Base-by-base conservation (phyloP, 2,797 vertebrate species). In the Sciaenops ocellatus region DNA sequence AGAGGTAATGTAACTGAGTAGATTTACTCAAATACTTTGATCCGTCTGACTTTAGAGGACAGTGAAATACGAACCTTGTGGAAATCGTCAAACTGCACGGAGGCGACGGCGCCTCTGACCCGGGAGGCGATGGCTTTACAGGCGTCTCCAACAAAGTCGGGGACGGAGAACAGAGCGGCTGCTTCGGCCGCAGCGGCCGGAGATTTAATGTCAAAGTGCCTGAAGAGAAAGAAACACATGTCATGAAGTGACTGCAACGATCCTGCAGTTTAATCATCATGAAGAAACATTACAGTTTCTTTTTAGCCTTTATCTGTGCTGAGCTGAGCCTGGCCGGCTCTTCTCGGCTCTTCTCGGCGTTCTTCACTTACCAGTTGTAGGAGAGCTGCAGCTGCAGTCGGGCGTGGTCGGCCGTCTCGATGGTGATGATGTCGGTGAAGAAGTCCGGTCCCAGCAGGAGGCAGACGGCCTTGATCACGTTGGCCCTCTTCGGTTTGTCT, bases 31-130 rank as follows among this genome's bases (percentile, higher is more conserved):
- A 24, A 9, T 54, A 54, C 7, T 10, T 13, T 34, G 30, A 34
- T 34, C 2, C 30, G 7, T 34, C 30, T 34, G 30, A 34, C 30
- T 34, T 38, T 2, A 42, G 17, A 9, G 5, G 41, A 34, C 0
- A 0, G 1, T 10, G 3, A 9, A 1, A 54, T 0, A 18, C 54
- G 0, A 48, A 97, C 96, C 95, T 98, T 98, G 69, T 98, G 97
- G 93, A 98, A 98, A 86, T 98, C 97, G 0, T 98, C 97, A 0
- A 98, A 98, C 90, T 96, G 96, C 86, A 98, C 97, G 0, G 96
- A 96, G 1, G 97, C 97, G 6, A 98, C 97, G 0, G 97, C 96
- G 3, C 97, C 97, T 42, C 97, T 88, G 85, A 98, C 94, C 13
- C 95, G 94, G 3, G 97, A 98, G 0, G 97, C 97, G 4, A 98